phyloP scores from a whole-genome alignment of 2,797 vertebrate genomes.

The Molothrus aeneus region DNA sequence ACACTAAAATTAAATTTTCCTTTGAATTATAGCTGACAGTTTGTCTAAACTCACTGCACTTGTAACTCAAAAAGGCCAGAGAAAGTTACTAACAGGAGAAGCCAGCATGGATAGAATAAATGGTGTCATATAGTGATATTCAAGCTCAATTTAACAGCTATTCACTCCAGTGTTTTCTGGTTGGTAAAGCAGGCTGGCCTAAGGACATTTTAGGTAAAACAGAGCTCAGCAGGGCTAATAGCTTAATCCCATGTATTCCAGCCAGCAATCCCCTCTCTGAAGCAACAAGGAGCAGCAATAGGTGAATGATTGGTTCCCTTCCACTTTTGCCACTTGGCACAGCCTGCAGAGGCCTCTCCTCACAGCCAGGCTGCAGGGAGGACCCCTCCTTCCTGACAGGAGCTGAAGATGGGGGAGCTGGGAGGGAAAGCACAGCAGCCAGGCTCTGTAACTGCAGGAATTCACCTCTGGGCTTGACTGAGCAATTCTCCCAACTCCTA shows the following conservation, averaged over 20 bases:
- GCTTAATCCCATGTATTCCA: not conserved
- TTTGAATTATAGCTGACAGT: not conserved
- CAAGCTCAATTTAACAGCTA: conserved; percentile 40
- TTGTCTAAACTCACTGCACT: not conserved
- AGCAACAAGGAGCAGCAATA: not conserved
- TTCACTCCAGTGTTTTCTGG: not conserved
- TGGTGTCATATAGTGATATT: not conserved
- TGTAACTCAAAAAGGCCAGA: not conserved
- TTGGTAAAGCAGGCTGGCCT: not conserved
- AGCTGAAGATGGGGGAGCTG: not conserved
- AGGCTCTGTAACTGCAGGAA: not conserved
- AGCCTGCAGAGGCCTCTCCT: not conserved
- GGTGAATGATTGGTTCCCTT: not conserved
- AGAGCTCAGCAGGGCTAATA: not conserved
- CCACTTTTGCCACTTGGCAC: not conserved
- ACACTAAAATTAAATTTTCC: not conserved
- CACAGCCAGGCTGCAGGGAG: not conserved
- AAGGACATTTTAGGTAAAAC: not conserved
- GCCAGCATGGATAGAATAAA: not conserved
- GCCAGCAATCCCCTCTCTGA: not conserved
- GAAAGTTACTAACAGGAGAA: not conserved
- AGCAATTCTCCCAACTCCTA: not conserved
- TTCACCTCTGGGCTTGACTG: not conserved
- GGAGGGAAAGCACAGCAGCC: not conserved
- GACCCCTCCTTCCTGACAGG: rapidly evolving